Evolutionary conservation across 2,113 vertebrate species (phyloP).

Genomic region (Heptranchias perlo): DNA sequence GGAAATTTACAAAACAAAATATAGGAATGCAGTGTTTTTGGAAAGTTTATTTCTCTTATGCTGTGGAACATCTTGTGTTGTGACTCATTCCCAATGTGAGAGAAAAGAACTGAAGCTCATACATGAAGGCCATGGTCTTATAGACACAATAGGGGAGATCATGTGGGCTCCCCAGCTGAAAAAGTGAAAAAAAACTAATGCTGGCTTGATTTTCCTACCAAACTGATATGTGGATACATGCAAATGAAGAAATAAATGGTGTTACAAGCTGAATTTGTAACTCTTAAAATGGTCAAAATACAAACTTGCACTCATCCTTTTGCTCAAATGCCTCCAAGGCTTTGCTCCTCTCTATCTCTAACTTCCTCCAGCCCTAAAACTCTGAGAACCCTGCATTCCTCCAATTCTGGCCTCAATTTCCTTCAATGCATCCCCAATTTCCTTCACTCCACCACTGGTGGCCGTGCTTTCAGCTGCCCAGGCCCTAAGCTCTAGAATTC

Average conservation of each 20-base stretch:
- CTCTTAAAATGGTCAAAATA: background rate
- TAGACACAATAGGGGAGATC: slow-evolving; percentile 9
- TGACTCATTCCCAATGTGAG: background rate
- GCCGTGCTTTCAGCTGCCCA: too few species aligned
- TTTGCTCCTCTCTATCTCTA: too few species aligned
- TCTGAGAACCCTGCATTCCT: too few species aligned
- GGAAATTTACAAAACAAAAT: slow-evolving; percentile 31
- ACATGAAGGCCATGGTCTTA: background rate
- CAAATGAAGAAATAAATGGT: background rate
- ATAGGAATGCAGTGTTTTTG: background rate
- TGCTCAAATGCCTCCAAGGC: too few species aligned
- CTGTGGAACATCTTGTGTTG: slow-evolving; percentile 20
- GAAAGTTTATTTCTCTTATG: background rate
- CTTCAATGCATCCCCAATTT: too few species aligned
- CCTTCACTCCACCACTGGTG: too few species aligned
- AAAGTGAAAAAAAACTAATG: background rate
- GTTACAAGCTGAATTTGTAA: background rate
- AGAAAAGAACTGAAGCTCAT: background rate
- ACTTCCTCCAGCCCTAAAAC: too few species aligned
- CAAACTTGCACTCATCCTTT: too few species aligned
- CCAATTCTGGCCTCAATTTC: too few species aligned
- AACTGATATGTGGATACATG: background rate
- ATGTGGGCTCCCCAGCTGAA: background rate
- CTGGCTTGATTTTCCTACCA: background rate
- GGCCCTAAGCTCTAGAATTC: too few species aligned